Evolutionary conservation across 2,113 vertebrate species (phyloP), one percentile per base, ranked within the genome.

Genomic region (Mirza zaza): DNA sequence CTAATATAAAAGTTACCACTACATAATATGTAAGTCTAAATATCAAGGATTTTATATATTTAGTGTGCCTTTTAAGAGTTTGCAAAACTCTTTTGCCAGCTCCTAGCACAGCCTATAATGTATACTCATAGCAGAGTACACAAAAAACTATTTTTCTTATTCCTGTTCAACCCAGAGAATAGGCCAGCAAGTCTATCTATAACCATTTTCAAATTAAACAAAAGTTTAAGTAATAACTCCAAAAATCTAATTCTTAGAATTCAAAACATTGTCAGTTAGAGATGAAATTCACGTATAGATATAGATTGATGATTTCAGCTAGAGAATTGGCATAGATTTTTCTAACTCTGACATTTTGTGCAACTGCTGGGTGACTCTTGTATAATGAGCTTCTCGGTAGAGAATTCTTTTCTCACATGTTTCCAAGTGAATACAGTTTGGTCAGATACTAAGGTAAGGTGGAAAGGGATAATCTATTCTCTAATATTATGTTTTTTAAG

Each of bases 381-480:
- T 75, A 10, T 79, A 65, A 77, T 79, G 79, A 93, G 70, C 25
- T 77, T 17, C 83, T 94, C 25, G 36, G 50, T 18, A 80, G 52
- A 94, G 39, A 94, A 87, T 84, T 84, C 34, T 3, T 42, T 48
- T 59, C 21, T 73, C 3, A 5, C 11, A 13, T 81, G 25, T 87
- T 87, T 92, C 71, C 52, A 68, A 81, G n/a, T 50, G 81, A 59
- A 94, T 42, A 76, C 27, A 87, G 6, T 94, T 87, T 96, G 8
- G 79, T 90, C 34, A 77, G 65, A 88, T 59, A 29, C 34, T 18
- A 13, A 52, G 50, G 12, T 25, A 29, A 75, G 1, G 0, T 87
- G 8, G 36, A 52, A 86, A 20, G 8, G 11, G 52, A 61, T 81
- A 79, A 21, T 48, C 29, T 27, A 3, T 50, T 90, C 84, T 85